Base-by-base conservation (phyloP, 1,140 invertebrate genomes). In the Penaeus chinensis region DNA sequence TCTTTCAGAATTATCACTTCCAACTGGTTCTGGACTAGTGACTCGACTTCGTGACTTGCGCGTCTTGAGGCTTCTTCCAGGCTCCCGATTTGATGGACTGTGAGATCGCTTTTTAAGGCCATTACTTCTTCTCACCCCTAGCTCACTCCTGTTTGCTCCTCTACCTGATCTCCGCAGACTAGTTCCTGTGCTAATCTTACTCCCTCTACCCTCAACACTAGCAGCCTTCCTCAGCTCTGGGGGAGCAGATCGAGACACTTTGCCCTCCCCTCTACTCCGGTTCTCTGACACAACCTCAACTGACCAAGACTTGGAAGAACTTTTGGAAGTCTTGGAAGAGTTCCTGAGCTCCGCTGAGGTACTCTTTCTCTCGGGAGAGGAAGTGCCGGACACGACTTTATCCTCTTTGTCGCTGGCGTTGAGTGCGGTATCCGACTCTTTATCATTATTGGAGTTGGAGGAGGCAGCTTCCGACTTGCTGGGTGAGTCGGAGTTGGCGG, bases 301-400 rank as follows among this genome's bases (percentile, higher is more conserved):
- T 77, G 80, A 77, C 86, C 86, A 82, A 87, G 86, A 78, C 62
- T 87, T 87, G 86, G 86, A 62, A 87, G 86, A 42, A 87, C 86
- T 20, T 87, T 87, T 88, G 87, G 87, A 27, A 88, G 42, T 54
- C 87, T 88, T 88, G 87, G 87, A n/a, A 88, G 74, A n/a, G 87
- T 79, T 78, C 87, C 87, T 27, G 82, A 84, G 27, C 76, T 84
- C 82, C 61, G 82, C 37, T 78, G 82, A 71, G 71, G 80, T 18
- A 81, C 66, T 63, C 84, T 88, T 84, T 88, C 87, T 63, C 87
- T 84, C 86, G 69, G 86, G 32, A 87, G 71, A 76, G 80, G 86
- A 82, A 87, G 86, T 16, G 82, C 82, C 32, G 82, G 82, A 84
- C 82, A 84, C 54, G 82, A 84, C 11, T 66, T 88, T 79, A 88